These are phyloP conservation scores for Arctocebus calabarensis DNA, from an alignment of 2,797 vertebrate genomes.

Conservation along the genomic window DNA sequence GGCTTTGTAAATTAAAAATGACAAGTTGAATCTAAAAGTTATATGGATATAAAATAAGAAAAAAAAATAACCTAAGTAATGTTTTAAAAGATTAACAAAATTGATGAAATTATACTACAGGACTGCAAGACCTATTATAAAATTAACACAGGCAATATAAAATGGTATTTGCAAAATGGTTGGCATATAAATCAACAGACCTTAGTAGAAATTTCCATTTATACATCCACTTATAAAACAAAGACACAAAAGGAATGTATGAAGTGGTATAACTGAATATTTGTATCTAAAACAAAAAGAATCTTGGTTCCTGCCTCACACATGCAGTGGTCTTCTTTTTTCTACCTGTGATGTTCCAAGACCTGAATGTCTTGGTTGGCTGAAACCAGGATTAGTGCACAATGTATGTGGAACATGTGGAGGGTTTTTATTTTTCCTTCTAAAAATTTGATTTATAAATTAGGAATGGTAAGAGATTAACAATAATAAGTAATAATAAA, in stretches of 20 bases:
- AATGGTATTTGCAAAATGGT: neutral
- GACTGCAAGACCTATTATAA: neutral
- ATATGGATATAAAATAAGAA: neutral
- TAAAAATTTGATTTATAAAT: neutral
- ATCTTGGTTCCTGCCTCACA: neutral
- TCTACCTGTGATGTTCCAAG: neutral
- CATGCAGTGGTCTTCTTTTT: neutral
- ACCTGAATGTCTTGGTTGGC: neutral
- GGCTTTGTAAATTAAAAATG: neutral
- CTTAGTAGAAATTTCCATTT: neutral
- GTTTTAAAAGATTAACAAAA: neutral
- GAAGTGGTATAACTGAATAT: neutral
- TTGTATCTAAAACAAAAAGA: neutral
- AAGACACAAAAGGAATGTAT: neutral
- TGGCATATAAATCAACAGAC: neutral
- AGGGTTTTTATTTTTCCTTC: neutral
- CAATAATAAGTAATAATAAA: neutral
- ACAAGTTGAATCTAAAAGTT: neutral
- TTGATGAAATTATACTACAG: neutral
- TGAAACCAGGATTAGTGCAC: neutral
- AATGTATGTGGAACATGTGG: neutral
- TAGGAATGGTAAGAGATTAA: neutral
- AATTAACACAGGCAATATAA: neutral
- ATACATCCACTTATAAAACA: neutral
- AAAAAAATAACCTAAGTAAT: neutral